These are phyloP conservation scores for Cheumatopsyche charites DNA, from an alignment of 1,140 invertebrate species.

Conservation along the genomic window DNA sequence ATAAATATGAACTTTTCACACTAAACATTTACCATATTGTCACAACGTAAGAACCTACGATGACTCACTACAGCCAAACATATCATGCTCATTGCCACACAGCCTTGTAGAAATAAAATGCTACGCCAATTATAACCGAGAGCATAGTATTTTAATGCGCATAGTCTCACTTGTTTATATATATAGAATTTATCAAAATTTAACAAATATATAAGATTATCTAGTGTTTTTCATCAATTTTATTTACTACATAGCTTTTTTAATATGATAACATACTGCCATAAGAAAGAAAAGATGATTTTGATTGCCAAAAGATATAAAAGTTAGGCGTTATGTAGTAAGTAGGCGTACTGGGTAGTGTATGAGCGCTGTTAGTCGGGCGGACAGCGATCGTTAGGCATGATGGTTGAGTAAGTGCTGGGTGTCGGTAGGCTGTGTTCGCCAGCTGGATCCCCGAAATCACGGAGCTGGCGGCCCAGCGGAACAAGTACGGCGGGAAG, in stretches of 20 bases:
- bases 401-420: slow-evolving; percentile 51
- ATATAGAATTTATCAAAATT: slow-evolving; percentile 17
- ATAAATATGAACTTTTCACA: slow-evolving; percentile 7
- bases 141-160: slow-evolving; percentile 42
- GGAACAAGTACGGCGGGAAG: slow-evolving; percentile 97
- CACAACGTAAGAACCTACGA: slow-evolving; percentile 50
- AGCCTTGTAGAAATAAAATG: slow-evolving; percentile 48
- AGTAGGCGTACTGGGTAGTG: slow-evolving; percentile 33
- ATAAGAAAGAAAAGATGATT: not conserved
- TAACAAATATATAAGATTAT: slow-evolving; percentile 13
- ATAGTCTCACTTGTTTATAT: slow-evolving; percentile 27
- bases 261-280: not conserved
- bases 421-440: slow-evolving; percentile 90
- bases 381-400: slow-evolving; percentile 29
- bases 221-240: slow-evolving; percentile 3
- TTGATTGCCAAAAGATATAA: slow-evolving; percentile 15
- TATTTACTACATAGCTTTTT: slow-evolving; percentile 1
- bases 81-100: slow-evolving; percentile 49
- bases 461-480: slow-evolving; percentile 95
- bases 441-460: slow-evolving; percentile 99
- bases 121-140: slow-evolving; percentile 41
- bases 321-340: slow-evolving; percentile 32
- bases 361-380: slow-evolving; percentile 35
- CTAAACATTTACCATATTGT: slow-evolving; percentile 23
- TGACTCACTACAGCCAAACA: slow-evolving; percentile 50